Evolutionary conservation across 64 coral and sea anemone genomes (phyloP).

Genomic region (Platygyra sinensis): DNA sequence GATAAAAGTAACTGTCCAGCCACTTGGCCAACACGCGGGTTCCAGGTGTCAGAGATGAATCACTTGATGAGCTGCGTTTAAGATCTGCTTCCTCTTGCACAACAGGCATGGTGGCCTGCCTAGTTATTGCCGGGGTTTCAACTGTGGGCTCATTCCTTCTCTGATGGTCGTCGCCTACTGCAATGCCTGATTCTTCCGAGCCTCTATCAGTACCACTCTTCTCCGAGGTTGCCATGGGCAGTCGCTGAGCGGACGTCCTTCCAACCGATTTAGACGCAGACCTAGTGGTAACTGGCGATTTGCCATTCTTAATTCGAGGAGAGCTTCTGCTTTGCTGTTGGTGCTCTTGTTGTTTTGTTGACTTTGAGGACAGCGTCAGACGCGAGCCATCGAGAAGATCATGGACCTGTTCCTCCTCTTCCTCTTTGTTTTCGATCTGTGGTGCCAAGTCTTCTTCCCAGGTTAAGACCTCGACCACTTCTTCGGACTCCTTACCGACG

Average conservation of each 20-base stretch:
- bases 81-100: slow-evolving; percentile 1
- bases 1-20: slow-evolving; percentile 77
- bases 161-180: background rate
- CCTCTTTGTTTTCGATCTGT: background rate
- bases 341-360: background rate
- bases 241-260: background rate
- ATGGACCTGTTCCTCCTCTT: slow-evolving; percentile 22
- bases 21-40: slow-evolving; percentile 81
- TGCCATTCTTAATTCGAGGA: slow-evolving; percentile 5
- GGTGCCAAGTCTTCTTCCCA: slow-evolving; percentile 25
- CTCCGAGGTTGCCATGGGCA: background rate
- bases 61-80: slow-evolving; percentile 24
- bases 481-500: background rate
- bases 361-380: background rate
- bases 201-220: background rate
- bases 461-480: slow-evolving; percentile 25
- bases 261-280: background rate
- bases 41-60: slow-evolving; percentile 2
- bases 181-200: background rate
- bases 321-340: background rate
- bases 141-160: background rate
- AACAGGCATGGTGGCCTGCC: slow-evolving; percentile 15
- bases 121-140: slow-evolving; percentile 7
- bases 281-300: background rate
- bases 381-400: slow-evolving; percentile 2